A percentile compares a stretch with the other conserved stretches of the same genome.
These are phyloP conservation scores for Catostylus mosaicus DNA, from an alignment of 30 jellyfish, hydroid and myxozoan genomes.

Conservation along the genomic window DNA sequence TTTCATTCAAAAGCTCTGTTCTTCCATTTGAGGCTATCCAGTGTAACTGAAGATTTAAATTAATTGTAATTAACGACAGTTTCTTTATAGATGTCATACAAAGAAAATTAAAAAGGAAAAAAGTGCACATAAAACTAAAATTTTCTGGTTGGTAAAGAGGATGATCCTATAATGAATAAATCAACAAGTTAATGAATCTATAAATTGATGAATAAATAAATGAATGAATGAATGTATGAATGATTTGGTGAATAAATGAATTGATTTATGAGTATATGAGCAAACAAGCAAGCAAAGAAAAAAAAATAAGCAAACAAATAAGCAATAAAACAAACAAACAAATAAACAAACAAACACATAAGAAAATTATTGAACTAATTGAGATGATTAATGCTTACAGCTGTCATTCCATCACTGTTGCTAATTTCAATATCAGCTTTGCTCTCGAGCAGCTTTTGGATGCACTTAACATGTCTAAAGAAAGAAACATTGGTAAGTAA, in stretches of 20 bases:
- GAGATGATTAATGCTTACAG: too few relatives aligned
- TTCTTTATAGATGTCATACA: too few relatives aligned
- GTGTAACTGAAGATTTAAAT: conserved; percentile 78
- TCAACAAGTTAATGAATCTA: too few relatives aligned
- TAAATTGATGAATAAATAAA: too few relatives aligned
- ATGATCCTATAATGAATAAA: neutral
- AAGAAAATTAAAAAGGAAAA: too few relatives aligned
- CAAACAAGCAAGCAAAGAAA: neutral
- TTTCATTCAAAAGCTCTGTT: conserved; percentile 76
- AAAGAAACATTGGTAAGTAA: too few relatives aligned
- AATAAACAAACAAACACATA: neutral
- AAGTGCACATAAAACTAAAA: too few relatives aligned
- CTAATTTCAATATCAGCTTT: conserved; percentile 74
- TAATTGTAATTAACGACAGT: too few relatives aligned
- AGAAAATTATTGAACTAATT: neutral
- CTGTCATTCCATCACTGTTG: conserved; percentile 96
- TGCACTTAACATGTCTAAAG: conserved; percentile 79
- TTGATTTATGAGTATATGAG: neutral
- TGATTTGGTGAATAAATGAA: neutral
- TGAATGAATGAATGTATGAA: too few relatives aligned
- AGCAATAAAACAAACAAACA: neutral
- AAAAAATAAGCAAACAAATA: neutral
- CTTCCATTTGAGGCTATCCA: conserved; percentile 98
- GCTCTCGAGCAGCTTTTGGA: conserved; percentile 78
- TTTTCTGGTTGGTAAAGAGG: neutral